These are phyloP conservation scores for Verasper variegatus DNA, from an alignment of 2,113 vertebrate genomes.

Conservation along the genomic window DNA sequence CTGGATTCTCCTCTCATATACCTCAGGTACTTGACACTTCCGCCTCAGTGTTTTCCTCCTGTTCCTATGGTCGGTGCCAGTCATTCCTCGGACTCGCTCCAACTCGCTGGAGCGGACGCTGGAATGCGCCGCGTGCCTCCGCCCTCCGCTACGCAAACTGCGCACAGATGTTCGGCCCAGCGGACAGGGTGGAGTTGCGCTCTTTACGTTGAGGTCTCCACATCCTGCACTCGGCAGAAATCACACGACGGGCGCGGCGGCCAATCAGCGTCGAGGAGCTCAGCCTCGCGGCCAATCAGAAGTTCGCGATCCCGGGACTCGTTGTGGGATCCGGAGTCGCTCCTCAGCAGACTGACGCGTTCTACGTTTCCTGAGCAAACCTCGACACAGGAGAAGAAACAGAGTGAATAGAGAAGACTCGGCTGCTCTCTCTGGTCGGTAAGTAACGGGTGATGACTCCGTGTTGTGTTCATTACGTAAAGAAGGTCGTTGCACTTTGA, in stretches of 20 bases:
- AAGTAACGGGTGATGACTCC: constrained; percentile 11
- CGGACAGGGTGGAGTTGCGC: constrained; percentile 79
- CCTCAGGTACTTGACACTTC: neutral
- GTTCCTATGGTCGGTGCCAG: constrained; percentile 20
- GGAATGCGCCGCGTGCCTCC: constrained; percentile 68
- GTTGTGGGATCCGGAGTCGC: neutral
- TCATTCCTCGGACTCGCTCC: constrained; percentile 74
- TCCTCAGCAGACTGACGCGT: constrained; percentile 53
- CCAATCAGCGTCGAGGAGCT: constrained; percentile 65
- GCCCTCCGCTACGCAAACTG: constrained; percentile 66
- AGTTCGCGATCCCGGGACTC: constrained; percentile 71
- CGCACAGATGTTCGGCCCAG: constrained; percentile 74
- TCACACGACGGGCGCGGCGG: constrained; percentile 24
- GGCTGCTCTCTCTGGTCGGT: constrained; percentile 54
- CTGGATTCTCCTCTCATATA: neutral
- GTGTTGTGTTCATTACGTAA: constrained; percentile 1
- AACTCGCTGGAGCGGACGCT: constrained; percentile 66
- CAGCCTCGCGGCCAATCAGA: constrained; percentile 71
- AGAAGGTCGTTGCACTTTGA: neutral
- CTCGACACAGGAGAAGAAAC: constrained; percentile 34
- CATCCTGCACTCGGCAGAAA: constrained; percentile 51
- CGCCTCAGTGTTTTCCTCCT: constrained; percentile 32
- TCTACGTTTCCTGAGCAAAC: constrained; percentile 66
- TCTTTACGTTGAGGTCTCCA: constrained; percentile 68
- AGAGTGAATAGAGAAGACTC: constrained; percentile 15